These are phyloP conservation scores for Hoplostethus mediterraneus DNA, from an alignment of 2,797 vertebrate genomes.

Conservation along the genomic window DNA sequence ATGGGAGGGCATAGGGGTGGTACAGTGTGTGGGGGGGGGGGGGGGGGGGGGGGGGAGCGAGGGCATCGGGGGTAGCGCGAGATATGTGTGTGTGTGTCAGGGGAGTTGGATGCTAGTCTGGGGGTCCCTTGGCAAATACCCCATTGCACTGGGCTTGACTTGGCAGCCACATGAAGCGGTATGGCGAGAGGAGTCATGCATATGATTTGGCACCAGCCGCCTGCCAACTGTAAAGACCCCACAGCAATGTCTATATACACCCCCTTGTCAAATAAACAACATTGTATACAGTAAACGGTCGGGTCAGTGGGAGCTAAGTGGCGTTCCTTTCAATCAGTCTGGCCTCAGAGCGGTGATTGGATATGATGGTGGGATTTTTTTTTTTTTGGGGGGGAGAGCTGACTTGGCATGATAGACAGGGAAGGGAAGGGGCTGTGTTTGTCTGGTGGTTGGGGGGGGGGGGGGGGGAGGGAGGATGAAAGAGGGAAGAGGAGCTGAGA, in stretches of 20 bases:
- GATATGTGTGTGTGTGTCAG: conserved; percentile 37
- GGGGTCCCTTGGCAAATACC: conserved; percentile 71
- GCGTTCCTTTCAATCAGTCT: conserved; percentile 55
- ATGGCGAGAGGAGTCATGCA: conserved; percentile 79
- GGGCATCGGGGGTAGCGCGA: conserved; percentile 52
- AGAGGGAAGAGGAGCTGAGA: conserved; percentile 18
- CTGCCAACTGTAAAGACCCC: conserved; percentile 69
- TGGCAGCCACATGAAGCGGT: conserved; percentile 80
- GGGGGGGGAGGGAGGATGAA: conserved; percentile 25
- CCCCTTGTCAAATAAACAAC: conserved; percentile 67
- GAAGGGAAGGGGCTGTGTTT: conserved; percentile 40
- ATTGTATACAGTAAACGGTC: conserved; percentile 53
- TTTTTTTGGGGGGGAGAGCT: too few species aligned
- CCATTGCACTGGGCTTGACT: conserved; percentile 67
- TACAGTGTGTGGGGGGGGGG: conserved; percentile 66
- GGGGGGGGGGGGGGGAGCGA: conserved; percentile 54
- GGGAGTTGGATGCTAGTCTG: conserved; percentile 57
- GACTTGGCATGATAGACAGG: conserved; percentile 28
- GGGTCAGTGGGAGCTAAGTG: conserved; percentile 65
- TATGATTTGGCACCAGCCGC: conserved; percentile 76
- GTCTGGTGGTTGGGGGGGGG: conserved; percentile 27
- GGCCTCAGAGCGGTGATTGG: conserved; percentile 23
- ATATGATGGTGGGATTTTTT: conserved; percentile 41
- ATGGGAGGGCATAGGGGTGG: conserved; percentile 67
- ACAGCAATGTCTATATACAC: conserved; percentile 68